Conservation (phyloP, 2,113 vertebrate species). For the Brachirus orientalis region DNA sequence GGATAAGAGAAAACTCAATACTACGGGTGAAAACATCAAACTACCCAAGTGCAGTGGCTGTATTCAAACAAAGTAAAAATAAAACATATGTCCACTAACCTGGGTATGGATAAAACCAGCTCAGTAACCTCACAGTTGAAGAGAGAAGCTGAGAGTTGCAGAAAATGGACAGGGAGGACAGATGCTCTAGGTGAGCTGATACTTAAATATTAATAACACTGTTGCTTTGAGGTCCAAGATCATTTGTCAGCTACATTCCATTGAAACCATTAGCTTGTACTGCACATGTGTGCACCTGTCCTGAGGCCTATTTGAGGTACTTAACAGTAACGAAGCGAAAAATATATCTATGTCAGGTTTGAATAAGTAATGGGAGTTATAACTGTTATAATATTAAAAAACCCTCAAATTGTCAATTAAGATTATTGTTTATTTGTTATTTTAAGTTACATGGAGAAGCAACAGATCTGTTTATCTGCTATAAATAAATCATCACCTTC, state of each 20-base stretch:
- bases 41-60: not conserved
- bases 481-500: constrained; percentile 60
- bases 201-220: constrained; percentile 58
- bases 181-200: constrained; percentile 22
- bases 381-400: not conserved
- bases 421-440: constrained; percentile 33
- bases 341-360: not conserved
- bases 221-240: constrained; percentile 47
- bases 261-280: constrained; percentile 26
- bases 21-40: not conserved
- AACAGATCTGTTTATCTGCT: constrained; percentile 28
- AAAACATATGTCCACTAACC: not conserved
- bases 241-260: constrained; percentile 48
- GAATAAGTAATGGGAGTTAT: not conserved
- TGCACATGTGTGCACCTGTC: constrained; percentile 1
- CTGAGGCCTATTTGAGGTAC: not conserved
- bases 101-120: constrained; percentile 17
- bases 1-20: too few species aligned
- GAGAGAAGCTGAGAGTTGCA: not conserved
- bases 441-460: constrained; percentile 11
- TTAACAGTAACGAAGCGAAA: not conserved
- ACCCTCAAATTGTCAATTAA: not conserved
- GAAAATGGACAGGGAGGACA: constrained; percentile 23
- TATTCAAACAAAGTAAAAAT: not conserved
- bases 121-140: constrained; percentile 4